Evolutionary conservation across 2,113 vertebrate species (phyloP).

Genomic region (Xerus inauris): DNA sequence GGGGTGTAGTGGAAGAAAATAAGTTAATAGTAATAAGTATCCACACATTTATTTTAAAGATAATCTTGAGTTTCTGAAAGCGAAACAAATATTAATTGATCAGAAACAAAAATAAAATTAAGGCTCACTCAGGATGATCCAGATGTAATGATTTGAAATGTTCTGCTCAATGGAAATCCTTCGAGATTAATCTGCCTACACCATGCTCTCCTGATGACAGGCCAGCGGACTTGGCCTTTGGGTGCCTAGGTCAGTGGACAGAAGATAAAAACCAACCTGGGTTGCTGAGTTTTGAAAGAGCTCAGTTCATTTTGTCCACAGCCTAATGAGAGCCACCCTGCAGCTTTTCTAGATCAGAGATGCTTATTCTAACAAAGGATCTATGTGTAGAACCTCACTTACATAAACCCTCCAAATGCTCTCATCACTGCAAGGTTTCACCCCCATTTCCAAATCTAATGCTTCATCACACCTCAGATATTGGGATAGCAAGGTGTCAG

Average conservation of each 20-base stretch:
- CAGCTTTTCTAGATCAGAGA: background rate
- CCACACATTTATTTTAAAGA: background rate
- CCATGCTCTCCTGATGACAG: background rate
- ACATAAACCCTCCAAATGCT: background rate
- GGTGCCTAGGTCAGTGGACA: background rate
- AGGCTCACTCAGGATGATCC: background rate
- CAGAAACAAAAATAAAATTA: constrained; percentile 16
- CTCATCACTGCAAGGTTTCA: background rate
- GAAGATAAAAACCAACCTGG: background rate
- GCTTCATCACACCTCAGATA: background rate
- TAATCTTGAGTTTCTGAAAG: background rate
- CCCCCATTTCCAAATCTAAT: background rate
- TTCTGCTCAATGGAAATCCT: background rate
- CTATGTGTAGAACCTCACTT: background rate
- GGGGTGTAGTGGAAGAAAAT: background rate
- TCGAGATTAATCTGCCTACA: background rate
- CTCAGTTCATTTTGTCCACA: background rate
- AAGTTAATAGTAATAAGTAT: background rate
- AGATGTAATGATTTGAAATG: background rate
- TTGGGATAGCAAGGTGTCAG: background rate
- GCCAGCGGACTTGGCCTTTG: background rate
- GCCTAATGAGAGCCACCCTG: background rate
- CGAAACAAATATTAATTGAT: background rate
- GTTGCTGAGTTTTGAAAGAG: background rate
- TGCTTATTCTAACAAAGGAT: background rate